Base-by-base conservation (phyloP, 1,140 invertebrate genomes). In the Polyergus mexicanus region DNA sequence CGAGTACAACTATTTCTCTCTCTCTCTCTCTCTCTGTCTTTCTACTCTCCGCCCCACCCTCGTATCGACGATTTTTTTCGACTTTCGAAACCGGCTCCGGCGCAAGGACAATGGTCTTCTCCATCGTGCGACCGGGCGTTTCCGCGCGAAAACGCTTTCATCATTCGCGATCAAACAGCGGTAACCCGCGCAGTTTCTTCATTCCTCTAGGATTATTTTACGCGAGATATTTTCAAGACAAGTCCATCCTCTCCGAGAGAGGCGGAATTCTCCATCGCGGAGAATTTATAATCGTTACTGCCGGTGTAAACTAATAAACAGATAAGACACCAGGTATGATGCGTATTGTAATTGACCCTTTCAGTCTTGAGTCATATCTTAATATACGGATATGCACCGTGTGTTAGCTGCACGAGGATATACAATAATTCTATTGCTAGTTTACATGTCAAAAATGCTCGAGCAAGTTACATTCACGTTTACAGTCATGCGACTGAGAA, bases 61-160 rank as follows among this genome's bases (percentile, higher is more conserved):
- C 44, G 38, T 22, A 56, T 76, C 69, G 22, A 32, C n/a, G 28
- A 84, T 87, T 90, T 90, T 90, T 90, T 89, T 41, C 60, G 63
- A 41, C 60, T 58, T 60, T 56, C 72, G 65, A 89, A 90, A 89
- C 89, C 90, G 85, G 89, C 89, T 88, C 47, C 62, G 22, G 19
- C 32, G 68, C 84, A 51, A 80, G 89, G 90, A 90, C 89, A 90
- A 91, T 90, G 89, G 90, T 78, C 68, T 56, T 88, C 80, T 13
- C 16, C 58, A 51, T 84, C 81, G 78, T 66, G 72, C 58, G 71
- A 84, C 80, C 80, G 13, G 10, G 80, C 74, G 63, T 44, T 47
- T 83, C 41, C 72, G 60, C 69, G 86, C 80, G 86, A 88, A 85
- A 88, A 83, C 38, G 78, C 56, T 83, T 41, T 28, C 54, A 83